Conservation (phyloP, 1,140 invertebrate species). For the Riptortus pedestris region DNA sequence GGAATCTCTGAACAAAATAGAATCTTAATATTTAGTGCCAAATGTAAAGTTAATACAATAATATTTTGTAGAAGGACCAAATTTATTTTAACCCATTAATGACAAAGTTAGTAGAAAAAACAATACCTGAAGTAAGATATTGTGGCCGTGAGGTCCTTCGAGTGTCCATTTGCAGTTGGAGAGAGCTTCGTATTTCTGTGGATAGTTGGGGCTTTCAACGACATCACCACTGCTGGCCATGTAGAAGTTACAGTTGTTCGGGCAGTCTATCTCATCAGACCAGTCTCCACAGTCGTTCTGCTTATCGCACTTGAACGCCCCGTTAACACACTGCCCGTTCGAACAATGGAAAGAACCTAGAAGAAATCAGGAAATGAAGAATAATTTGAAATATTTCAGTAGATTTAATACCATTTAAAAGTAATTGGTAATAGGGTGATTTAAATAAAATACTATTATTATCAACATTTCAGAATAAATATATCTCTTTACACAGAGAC, state of each 20-base stretch:
- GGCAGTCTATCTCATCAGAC: constrained; percentile 84
- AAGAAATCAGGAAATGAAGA: too few relatives aligned
- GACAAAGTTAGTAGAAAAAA: background rate
- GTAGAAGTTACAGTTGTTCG: constrained; percentile 77
- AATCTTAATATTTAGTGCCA: too few relatives aligned
- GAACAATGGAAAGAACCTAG: constrained; percentile 80
- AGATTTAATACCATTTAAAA: too few relatives aligned
- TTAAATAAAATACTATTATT: too few relatives aligned
- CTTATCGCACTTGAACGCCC: constrained; percentile 80
- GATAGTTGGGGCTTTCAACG: constrained; percentile 88
- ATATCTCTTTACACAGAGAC: too few relatives aligned
- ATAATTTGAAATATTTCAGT: too few relatives aligned
- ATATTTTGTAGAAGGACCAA: background rate
- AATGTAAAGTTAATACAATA: too few relatives aligned
- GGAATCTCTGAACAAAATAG: too few relatives aligned
- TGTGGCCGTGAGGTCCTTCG: constrained; percentile 89
- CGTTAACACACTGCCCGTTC: constrained; percentile 82
- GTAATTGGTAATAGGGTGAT: too few relatives aligned
- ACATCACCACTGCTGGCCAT: constrained; percentile 90
- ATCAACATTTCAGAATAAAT: too few relatives aligned
- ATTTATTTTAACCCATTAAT: background rate
- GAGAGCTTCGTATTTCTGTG: constrained; percentile 79
- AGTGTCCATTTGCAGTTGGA: constrained; percentile 94
- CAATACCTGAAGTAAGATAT: constrained; percentile 67
- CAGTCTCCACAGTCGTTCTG: constrained; percentile 86